A percentile compares a stretch with the other conserved stretches of the same genome.
phyloP scores from a whole-genome alignment of 2,888 invertebrate species.

The Andrena dorsata region DNA sequence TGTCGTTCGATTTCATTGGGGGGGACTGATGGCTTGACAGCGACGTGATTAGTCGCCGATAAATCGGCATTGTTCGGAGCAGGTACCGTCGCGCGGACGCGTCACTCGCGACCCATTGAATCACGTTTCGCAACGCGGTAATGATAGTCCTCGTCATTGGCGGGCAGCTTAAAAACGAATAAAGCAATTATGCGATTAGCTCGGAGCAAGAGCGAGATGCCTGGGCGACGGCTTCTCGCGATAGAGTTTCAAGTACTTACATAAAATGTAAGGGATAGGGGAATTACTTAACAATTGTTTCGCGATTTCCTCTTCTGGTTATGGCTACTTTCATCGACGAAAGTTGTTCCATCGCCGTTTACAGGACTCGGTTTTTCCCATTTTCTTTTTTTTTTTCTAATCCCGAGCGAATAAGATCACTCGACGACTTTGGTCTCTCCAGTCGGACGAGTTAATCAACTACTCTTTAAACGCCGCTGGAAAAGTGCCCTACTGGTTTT shows the following conservation, averaged over 20 bases:
- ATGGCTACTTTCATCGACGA: slow-evolving; percentile 36
- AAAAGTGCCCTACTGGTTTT: not conserved
- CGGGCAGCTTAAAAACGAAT: not conserved
- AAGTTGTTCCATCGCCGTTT: not conserved
- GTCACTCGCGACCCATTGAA: not conserved
- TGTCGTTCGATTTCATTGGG: slow-evolving; percentile 9
- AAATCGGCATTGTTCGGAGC: not conserved
- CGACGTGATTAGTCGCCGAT: slow-evolving; percentile 34
- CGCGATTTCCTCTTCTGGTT: not conserved
- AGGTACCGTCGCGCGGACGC: not conserved
- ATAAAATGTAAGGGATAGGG: slow-evolving; percentile 36
- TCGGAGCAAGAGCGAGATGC: not conserved
- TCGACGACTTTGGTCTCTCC: not conserved
- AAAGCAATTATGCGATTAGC: slow-evolving; percentile 33
- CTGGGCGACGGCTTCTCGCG: not conserved
- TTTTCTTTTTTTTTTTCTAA: not conserved
- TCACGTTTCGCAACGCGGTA: slow-evolving; percentile 4
- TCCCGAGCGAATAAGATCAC: not conserved
- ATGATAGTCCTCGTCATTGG: not conserved
- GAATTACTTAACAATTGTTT: slow-evolving; percentile 46
- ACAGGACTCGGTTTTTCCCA: not conserved
- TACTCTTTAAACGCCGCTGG: too few species aligned
- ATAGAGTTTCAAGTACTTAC: slow-evolving; percentile 20
- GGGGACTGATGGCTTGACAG: slow-evolving; percentile 15
- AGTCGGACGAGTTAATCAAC: slow-evolving; percentile 1